Percentiles rank a stretch among this genome's conserved stretches.
Conservation (phyloP, 2,113 vertebrate genomes). For the Malurus cyaneus region DNA sequence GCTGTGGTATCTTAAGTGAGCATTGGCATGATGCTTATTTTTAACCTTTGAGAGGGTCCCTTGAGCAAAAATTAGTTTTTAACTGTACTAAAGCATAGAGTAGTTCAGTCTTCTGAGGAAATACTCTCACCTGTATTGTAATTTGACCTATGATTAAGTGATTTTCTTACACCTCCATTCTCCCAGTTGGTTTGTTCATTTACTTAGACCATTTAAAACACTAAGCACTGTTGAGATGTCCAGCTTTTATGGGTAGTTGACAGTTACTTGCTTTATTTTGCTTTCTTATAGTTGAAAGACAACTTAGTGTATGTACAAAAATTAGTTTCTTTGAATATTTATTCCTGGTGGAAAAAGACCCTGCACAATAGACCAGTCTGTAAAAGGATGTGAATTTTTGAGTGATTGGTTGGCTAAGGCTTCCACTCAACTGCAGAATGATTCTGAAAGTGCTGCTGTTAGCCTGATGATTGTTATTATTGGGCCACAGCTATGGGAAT, state of each 20-base stretch:
- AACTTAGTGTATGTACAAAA: background rate
- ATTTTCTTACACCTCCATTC: background rate
- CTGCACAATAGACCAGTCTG: background rate
- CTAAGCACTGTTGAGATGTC: background rate
- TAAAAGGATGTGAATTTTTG: background rate
- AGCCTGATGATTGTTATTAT: background rate
- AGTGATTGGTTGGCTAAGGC: background rate
- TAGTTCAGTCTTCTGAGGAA: background rate
- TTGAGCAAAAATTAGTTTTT: background rate
- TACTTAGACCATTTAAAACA: background rate
- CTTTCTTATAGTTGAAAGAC: background rate
- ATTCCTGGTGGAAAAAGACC: background rate
- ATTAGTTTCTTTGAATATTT: background rate
- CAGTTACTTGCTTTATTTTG: background rate
- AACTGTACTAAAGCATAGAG: background rate
- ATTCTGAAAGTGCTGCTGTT: background rate
- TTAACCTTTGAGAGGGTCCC: constrained; percentile 1
- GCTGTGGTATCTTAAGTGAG: constrained; percentile 5
- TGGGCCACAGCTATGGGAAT: background rate
- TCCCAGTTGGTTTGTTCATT: background rate
- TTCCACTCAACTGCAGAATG: background rate
- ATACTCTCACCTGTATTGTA: background rate
- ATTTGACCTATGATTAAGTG: background rate
- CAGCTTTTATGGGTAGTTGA: background rate
- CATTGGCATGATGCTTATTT: constrained; percentile 12